These are phyloP conservation scores for Cyrtorhinus lividipennis DNA, from an alignment of 1,140 invertebrate species.

Conservation along the genomic window DNA sequence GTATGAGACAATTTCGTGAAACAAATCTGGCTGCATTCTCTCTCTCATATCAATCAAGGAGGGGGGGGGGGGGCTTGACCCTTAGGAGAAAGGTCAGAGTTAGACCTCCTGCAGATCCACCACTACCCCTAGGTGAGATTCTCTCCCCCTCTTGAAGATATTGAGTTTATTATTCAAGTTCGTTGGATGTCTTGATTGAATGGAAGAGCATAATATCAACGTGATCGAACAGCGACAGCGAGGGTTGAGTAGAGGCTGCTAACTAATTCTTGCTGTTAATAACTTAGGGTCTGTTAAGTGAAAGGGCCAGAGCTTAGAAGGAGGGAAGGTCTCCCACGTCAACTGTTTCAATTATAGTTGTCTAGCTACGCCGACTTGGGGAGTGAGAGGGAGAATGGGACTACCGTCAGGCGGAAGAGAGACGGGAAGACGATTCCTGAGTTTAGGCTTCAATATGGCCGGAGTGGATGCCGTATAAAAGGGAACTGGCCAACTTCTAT, in stretches of 20 bases:
- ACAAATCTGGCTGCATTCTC: too few species aligned
- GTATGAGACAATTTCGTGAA: too few species aligned
- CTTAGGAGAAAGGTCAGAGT: too few species aligned
- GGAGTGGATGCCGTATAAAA: neutral
- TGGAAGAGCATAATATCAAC: too few species aligned
- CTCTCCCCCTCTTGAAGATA: too few species aligned
- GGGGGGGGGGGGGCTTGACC: too few species aligned
- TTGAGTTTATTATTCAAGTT: too few species aligned
- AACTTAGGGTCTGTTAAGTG: neutral
- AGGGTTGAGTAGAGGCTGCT: neutral
- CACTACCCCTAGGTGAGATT: too few species aligned
- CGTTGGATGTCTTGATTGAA: too few species aligned
- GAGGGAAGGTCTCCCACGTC: neutral
- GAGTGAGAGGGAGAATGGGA: neutral
- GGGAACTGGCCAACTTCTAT: conserved; percentile 3
- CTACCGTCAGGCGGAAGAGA: neutral
- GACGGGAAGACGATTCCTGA: neutral
- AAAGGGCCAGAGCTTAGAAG: neutral
- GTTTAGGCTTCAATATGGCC: neutral
- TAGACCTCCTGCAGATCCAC: too few species aligned
- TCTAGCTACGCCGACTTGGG: neutral
- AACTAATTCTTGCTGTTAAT: neutral
- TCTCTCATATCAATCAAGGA: too few species aligned
- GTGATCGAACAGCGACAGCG: too few species aligned
- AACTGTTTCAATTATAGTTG: conserved; percentile 10